phyloP scores from a whole-genome alignment of 1,140 invertebrate species.

The Pantala flavescens region DNA sequence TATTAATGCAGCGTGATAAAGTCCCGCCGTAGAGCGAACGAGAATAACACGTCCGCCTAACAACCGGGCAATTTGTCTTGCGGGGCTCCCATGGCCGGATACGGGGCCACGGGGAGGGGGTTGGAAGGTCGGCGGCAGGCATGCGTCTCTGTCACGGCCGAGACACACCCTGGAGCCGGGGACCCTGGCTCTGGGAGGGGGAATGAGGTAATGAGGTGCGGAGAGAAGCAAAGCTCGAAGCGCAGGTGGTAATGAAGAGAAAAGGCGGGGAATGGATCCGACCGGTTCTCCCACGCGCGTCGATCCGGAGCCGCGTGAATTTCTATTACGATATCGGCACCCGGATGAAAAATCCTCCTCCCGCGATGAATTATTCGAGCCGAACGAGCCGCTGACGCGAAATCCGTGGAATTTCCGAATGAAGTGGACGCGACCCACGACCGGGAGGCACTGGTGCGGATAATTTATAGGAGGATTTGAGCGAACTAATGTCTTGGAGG shows the following conservation, averaged over 20 bases:
- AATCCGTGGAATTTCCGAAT: no score
- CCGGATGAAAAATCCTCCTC: neutral
- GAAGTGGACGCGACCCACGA: no score
- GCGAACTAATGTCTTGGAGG: no score
- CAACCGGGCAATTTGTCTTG: neutral
- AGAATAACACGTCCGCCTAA: neutral
- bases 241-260: neutral
- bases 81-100: neutral
- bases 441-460: no score
- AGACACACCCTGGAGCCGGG: neutral
- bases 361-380: no score
- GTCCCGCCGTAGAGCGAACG: neutral
- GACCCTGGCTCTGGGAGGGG: neutral
- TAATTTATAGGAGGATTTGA: no score
- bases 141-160: neutral
- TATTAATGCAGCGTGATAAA: constrained; percentile 4
- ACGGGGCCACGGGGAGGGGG: neutral
- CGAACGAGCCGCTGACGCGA: no score
- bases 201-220: neutral
- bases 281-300: no score
- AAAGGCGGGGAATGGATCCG: neutral
- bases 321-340: neutral
- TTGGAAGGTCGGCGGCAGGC: neutral
- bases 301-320: no score
- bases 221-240: neutral